These are phyloP conservation scores for Tuta absoluta DNA, from an alignment of 2,888 invertebrate genomes.

Conservation along the genomic window DNA sequence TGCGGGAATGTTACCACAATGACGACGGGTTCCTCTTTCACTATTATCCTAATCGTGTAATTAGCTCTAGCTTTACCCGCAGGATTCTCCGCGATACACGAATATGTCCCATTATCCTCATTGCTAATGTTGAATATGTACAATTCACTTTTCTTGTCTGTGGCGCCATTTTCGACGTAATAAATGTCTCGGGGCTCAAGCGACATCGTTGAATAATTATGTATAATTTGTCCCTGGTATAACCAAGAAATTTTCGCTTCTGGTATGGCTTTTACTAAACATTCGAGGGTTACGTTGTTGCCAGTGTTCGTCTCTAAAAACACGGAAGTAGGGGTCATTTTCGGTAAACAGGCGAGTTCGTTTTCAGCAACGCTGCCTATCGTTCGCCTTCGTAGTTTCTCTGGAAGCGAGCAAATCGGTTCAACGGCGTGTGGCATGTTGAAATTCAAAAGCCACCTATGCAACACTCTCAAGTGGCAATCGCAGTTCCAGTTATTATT, in stretches of 20 bases:
- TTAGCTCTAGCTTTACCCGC: constrained; percentile 91
- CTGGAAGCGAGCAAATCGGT: constrained; percentile 88
- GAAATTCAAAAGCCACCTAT: constrained; percentile 88
- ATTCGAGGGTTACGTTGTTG: constrained; percentile 89
- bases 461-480: constrained; percentile 88
- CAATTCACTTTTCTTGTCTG: constrained; percentile 89
- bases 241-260: constrained; percentile 92
- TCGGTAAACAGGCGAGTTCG: constrained; percentile 91
- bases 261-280: constrained; percentile 90
- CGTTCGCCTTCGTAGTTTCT: constrained; percentile 83
- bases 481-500: constrained; percentile 95
- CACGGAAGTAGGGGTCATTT: constrained; percentile 87
- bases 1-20: constrained; percentile 85
- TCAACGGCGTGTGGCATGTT: constrained; percentile 89
- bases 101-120: constrained; percentile 92
- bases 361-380: constrained; percentile 85
- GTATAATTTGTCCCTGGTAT: constrained; percentile 90
- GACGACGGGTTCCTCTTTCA: constrained; percentile 86
- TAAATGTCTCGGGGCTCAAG: constrained; percentile 85
- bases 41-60: constrained; percentile 88
- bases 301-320: constrained; percentile 90
- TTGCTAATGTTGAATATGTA: constrained; percentile 88
- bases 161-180: constrained; percentile 86
- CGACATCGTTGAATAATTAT: constrained; percentile 86
- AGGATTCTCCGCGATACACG: constrained; percentile 92